Percentiles rank a stretch among this genome's conserved stretches.
phyloP scores from a whole-genome alignment of 2,888 invertebrate species.

The Sisyra terminalis region DNA sequence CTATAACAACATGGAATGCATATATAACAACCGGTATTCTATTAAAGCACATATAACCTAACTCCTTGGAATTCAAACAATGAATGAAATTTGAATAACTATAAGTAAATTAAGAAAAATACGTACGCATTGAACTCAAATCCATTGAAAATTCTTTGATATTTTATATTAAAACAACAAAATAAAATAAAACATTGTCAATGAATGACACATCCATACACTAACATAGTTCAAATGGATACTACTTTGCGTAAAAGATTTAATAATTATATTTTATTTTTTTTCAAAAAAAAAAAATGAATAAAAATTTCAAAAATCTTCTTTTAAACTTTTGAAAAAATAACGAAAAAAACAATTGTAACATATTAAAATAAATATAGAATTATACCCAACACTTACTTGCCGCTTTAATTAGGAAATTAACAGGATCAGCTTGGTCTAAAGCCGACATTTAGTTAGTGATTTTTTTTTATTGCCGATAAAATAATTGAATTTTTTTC shows the following conservation, averaged over 20 bases:
- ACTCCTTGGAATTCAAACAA: no score
- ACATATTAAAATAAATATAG: slow-evolving; percentile 3
- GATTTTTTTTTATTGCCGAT: no score
- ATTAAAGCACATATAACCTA: not conserved
- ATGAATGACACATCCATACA: no score
- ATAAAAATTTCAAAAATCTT: not conserved
- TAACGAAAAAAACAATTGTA: slow-evolving; percentile 3
- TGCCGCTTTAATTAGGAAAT: slow-evolving; percentile 25
- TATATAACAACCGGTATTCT: not conserved
- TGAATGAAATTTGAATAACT: no score
- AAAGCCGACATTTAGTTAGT: slow-evolving; percentile 15
- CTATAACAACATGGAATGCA: slow-evolving; percentile 17
- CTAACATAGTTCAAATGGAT: not conserved
- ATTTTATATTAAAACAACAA: no score
- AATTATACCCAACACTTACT: slow-evolving; percentile 19
- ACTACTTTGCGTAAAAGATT: not conserved
- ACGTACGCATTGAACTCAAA: no score
- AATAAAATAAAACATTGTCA: no score
- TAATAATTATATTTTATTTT: not conserved
- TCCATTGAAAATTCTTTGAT: no score
- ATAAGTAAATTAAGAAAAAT: no score
- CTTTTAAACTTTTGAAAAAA: not conserved
- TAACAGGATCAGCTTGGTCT: slow-evolving; percentile 23
- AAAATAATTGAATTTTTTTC: no score
- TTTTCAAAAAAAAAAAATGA: no score